A percentile compares a stretch with the other conserved stretches of the same genome.
Conservation (phyloP, 2,113 vertebrate species). For the Mirza zaza region DNA sequence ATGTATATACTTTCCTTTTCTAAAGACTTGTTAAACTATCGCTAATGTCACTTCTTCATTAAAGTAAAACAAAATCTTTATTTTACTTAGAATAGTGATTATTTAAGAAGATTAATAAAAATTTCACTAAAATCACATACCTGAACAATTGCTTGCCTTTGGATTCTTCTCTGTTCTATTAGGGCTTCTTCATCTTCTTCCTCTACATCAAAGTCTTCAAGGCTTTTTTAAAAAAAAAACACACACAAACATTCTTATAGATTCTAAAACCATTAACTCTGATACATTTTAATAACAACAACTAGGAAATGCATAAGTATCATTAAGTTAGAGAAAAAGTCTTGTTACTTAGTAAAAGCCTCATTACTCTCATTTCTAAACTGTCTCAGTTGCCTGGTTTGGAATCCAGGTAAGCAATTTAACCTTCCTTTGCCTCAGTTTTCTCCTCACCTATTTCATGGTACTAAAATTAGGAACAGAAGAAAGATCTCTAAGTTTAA, state of each 20-base stretch:
- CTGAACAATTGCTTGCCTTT: conserved; percentile 96
- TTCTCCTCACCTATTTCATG: background rate
- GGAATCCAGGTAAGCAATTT: background rate
- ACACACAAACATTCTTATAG: background rate
- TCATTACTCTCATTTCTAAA: background rate
- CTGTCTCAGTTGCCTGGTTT: background rate
- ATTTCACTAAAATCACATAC: conserved; percentile 75
- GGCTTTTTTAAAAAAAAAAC: conserved; percentile 84
- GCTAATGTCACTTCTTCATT: background rate
- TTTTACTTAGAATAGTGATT: background rate
- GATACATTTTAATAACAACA: background rate
- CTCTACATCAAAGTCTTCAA: conserved; percentile 96
- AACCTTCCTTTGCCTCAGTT: background rate
- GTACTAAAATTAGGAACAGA: background rate
- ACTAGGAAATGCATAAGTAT: background rate
- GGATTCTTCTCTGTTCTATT: conserved; percentile 95
- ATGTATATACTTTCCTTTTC: background rate
- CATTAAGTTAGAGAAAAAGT: background rate
- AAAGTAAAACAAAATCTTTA: background rate
- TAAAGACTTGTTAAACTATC: background rate
- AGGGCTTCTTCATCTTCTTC: conserved; percentile 97
- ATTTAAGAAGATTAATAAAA: background rate
- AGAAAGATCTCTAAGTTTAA: background rate
- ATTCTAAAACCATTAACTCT: background rate
- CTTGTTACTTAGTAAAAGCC: background rate